These are phyloP conservation scores for Pteropus alecto DNA, from an alignment of 2,113 vertebrate species.

Conservation along the genomic window DNA sequence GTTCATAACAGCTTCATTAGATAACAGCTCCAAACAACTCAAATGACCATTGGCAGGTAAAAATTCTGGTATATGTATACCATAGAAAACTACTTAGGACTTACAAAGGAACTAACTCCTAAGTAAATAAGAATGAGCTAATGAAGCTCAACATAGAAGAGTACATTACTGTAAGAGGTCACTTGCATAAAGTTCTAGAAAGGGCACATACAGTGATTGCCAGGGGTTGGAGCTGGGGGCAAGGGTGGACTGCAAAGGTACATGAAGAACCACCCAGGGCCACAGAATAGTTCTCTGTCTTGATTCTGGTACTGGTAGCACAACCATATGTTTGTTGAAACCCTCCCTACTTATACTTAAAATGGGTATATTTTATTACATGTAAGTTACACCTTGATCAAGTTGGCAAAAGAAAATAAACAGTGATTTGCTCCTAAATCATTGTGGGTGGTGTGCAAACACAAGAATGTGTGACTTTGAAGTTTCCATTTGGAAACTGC, in stretches of 20 bases:
- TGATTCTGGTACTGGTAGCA: neutral
- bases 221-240: neutral
- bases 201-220: neutral
- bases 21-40: neutral
- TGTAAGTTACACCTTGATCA: neutral
- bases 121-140: neutral
- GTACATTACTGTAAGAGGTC: neutral
- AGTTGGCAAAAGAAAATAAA: neutral
- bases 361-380: neutral
- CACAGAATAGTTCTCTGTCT: neutral
- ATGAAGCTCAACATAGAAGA: neutral
- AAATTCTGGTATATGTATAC: neutral
- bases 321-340: neutral
- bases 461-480: neutral
- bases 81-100: neutral
- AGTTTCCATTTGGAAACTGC: neutral
- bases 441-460: neutral
- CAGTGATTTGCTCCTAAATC: neutral
- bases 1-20: neutral
- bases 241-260: neutral
- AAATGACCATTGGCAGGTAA: neutral
- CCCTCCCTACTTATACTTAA: neutral
- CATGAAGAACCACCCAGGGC: fast-evolving
- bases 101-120: neutral
- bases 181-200: neutral